phyloP scores from a whole-genome alignment of 2,888 invertebrate genomes.

The Diarsia brunnea region DNA sequence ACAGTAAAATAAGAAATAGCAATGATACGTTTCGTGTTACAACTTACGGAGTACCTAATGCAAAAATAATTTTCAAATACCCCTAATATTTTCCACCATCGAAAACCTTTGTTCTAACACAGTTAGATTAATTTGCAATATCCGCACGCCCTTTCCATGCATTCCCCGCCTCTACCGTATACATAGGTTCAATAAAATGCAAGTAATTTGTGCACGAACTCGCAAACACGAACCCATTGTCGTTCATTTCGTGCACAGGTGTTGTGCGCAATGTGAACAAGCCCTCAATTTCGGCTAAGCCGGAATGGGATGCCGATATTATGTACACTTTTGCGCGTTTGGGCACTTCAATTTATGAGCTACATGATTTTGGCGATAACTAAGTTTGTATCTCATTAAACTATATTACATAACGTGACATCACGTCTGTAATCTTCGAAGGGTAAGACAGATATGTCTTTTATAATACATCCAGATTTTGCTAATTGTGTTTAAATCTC shows the following conservation, averaged over 20 bases:
- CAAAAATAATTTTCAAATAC: background rate
- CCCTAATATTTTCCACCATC: background rate
- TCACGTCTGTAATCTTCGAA: background rate
- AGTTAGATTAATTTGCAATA: conserved; percentile 23
- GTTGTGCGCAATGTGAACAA: conserved; percentile 48
- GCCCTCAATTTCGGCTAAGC: conserved; percentile 57
- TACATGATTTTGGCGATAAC: background rate
- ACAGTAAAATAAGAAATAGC: background rate
- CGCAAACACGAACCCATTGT: conserved; percentile 60
- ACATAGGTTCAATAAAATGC: conserved; percentile 56
- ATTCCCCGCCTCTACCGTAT: background rate
- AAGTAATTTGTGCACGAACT: conserved; percentile 63
- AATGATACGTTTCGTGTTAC: background rate
- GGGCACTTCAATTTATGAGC: conserved; percentile 3
- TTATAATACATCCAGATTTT: too few relatives aligned
- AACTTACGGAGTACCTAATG: background rate
- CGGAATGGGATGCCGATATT: conserved; percentile 46
- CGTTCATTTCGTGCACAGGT: conserved; percentile 63
- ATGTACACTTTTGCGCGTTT: conserved; percentile 39
- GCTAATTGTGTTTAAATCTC: background rate
- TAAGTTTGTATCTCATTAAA: background rate
- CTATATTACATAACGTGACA: background rate
- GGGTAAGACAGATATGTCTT: background rate
- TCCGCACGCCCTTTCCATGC: background rate
- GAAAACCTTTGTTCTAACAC: background rate